phyloP scores from a whole-genome alignment of 2,888 invertebrate species.

The Plebejus anna region DNA sequence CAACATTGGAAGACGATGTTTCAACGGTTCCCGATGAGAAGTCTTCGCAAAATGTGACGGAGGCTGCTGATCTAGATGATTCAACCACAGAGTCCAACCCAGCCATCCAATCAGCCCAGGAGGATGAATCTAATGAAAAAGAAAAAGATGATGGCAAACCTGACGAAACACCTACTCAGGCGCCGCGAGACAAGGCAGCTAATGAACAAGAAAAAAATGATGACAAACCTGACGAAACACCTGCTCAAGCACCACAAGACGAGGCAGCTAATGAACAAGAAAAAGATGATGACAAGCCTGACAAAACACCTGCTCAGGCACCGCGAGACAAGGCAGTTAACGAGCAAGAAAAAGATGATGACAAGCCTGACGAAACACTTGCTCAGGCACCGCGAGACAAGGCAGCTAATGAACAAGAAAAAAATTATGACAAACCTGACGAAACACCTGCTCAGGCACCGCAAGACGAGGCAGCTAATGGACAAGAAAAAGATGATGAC shows the following conservation, averaged over 20 bases:
- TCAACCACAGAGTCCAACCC: background rate
- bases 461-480: too few species aligned
- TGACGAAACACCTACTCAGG: background rate
- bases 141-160: background rate
- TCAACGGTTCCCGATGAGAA: background rate
- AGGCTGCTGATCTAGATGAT: too few species aligned
- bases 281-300: too few species aligned
- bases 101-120: background rate
- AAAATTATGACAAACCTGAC: background rate
- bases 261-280: too few species aligned
- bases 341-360: background rate
- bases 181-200: too few species aligned
- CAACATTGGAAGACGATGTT: background rate
- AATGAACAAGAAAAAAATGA: too few species aligned
- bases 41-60: too few species aligned
- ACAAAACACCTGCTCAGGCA: too few species aligned
- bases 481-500: too few species aligned
- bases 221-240: too few species aligned
- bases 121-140: background rate
- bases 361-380: background rate
- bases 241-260: too few species aligned
- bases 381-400: too few species aligned
- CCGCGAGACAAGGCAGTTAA: background rate
- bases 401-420: background rate
- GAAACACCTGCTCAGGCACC: background rate